Evolutionary conservation across 2,888 invertebrate genomes (phyloP).

Genomic region (Sinotaia quadrata): DNA sequence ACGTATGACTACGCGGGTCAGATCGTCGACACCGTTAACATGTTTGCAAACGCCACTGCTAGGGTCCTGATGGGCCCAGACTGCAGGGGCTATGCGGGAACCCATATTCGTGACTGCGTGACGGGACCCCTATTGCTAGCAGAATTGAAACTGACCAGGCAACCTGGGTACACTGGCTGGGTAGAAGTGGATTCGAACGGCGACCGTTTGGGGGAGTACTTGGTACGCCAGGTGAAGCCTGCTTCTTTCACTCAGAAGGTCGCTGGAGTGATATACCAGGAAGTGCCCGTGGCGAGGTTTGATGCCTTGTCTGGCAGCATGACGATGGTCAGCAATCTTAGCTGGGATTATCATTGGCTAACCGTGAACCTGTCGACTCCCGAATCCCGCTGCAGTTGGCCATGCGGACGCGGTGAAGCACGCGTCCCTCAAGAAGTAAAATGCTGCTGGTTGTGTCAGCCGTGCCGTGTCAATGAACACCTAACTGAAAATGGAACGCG

Average conservation of each 20-base stretch:
- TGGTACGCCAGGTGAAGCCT: slow-evolving; percentile 23
- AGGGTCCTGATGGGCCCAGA: slow-evolving; percentile 13
- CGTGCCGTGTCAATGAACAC: slow-evolving; percentile 42
- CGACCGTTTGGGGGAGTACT: slow-evolving; percentile 18
- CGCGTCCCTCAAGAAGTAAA: slow-evolving; percentile 28
- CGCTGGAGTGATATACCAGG: no score
- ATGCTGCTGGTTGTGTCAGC: slow-evolving; percentile 50
- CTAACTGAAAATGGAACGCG: slow-evolving; percentile 31
- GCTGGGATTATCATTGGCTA: not conserved
- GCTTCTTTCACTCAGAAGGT: not conserved
- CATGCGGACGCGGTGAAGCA: slow-evolving; percentile 20
- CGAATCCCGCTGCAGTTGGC: slow-evolving; percentile 30
- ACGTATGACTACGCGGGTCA: not conserved
- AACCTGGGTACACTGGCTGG: slow-evolving; percentile 22
- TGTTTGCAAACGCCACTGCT: slow-evolving; percentile 26
- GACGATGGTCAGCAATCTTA: not conserved
- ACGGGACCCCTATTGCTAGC: slow-evolving; percentile 22
- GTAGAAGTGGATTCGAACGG: slow-evolving; percentile 21
- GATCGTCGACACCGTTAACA: slow-evolving; percentile 27
- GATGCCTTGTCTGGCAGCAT: not conserved
- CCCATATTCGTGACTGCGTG: slow-evolving; percentile 25
- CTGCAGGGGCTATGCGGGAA: slow-evolving; percentile 13
- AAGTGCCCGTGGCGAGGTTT: not conserved
- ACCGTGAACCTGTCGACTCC: not conserved
- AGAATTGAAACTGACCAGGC: slow-evolving; percentile 20